Evolutionary conservation across 2,888 invertebrate genomes (phyloP).

Genomic region (Mythimna lalbum): DNA sequence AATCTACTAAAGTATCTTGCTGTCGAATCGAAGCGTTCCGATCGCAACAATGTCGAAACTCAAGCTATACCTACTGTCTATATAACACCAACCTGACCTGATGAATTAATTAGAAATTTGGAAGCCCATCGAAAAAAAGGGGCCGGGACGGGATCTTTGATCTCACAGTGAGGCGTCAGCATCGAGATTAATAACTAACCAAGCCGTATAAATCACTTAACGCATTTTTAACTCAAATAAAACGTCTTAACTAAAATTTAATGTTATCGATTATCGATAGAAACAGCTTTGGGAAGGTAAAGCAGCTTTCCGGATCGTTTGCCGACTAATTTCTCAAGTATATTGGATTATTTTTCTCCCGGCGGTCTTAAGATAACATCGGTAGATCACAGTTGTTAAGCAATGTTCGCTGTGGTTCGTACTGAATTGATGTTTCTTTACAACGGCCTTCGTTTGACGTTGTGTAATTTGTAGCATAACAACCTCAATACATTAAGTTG

Average conservation of each 20-base stretch:
- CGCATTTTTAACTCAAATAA: constrained; percentile 72
- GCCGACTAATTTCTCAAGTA: constrained; percentile 51
- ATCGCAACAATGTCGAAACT: constrained; percentile 46
- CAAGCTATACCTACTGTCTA: constrained; percentile 68
- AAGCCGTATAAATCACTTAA: constrained; percentile 70
- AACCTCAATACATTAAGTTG: constrained; percentile 56
- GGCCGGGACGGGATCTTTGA: constrained; percentile 68
- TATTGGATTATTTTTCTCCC: constrained; percentile 54
- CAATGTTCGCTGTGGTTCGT: constrained; percentile 47
- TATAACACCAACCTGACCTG: constrained; percentile 69
- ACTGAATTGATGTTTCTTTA: constrained; percentile 42
- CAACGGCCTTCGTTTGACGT: constrained; percentile 40
- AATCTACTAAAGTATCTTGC: neutral
- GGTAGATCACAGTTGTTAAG: constrained; percentile 52
- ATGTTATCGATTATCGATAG: constrained; percentile 57
- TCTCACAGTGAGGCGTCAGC: constrained; percentile 62
- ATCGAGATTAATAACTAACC: constrained; percentile 61
- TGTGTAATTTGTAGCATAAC: constrained; percentile 37
- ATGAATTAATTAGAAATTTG: constrained; percentile 77
- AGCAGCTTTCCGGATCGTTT: constrained; percentile 46
- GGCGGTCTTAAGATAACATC: constrained; percentile 54
- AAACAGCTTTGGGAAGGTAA: constrained; percentile 36
- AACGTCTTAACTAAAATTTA: constrained; percentile 69
- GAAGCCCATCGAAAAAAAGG: constrained; percentile 70
- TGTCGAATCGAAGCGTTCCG: neutral